phyloP scores from a whole-genome alignment of 2,113 vertebrate genomes.

The Theristicus caerulescens region DNA sequence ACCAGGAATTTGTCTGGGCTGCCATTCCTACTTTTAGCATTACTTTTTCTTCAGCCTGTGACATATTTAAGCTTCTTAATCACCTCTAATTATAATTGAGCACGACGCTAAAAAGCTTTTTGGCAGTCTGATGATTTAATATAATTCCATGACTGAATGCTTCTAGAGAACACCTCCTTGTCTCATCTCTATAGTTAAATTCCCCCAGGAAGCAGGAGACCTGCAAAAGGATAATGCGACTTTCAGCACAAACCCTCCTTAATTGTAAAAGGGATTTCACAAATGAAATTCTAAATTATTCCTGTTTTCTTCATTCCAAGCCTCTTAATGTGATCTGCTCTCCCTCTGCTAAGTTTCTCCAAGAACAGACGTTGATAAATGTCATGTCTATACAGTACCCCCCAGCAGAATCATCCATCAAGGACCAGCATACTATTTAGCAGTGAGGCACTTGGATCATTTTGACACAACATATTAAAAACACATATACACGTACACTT shows the following conservation, averaged over 20 bases:
- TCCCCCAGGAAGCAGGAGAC: constrained; percentile 17
- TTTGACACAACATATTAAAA: background rate
- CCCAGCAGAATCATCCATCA: background rate
- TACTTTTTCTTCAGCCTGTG: constrained; percentile 7
- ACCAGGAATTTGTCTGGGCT: constrained; percentile 24
- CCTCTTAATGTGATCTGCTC: background rate
- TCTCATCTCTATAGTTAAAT: constrained; percentile 34
- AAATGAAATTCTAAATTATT: constrained; percentile 52
- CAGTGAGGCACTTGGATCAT: background rate
- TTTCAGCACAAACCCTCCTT: background rate
- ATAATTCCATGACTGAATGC: constrained; percentile 41
- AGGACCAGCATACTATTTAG: background rate
- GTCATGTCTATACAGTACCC: background rate
- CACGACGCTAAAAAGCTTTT: constrained; percentile 23
- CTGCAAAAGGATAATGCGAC: constrained; percentile 5
- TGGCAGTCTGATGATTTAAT: constrained; percentile 42
- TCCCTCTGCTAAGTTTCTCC: background rate
- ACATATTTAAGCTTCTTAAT: constrained; percentile 47
- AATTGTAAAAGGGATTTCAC: constrained; percentile 45
- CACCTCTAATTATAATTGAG: constrained; percentile 46
- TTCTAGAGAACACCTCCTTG: constrained; percentile 18
- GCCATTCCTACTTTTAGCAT: constrained; percentile 16
- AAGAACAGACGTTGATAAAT: background rate
- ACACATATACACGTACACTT: background rate
- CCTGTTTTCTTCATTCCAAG: constrained; percentile 11